phyloP scores from a whole-genome alignment of 2,113 vertebrate genomes.

The Oryzias celebensis region DNA sequence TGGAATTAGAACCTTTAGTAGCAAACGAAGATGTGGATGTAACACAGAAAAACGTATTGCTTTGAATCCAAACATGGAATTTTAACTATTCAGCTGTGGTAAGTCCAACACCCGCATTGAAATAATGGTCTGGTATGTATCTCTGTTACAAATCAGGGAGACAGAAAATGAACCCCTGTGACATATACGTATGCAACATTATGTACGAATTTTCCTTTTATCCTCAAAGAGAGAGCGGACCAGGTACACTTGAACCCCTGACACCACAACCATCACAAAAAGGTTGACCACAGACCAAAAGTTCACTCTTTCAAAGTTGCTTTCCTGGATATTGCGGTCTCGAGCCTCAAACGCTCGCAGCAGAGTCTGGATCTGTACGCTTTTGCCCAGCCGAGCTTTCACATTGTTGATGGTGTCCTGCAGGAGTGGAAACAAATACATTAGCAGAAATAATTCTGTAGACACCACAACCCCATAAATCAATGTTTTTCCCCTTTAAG shows the following conservation, averaged over 20 bases:
- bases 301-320: slow-evolving; percentile 93
- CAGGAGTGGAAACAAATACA: slow-evolving; percentile 44
- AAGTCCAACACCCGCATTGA: no score
- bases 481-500: slow-evolving; percentile 33
- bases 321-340: slow-evolving; percentile 95
- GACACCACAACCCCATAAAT: slow-evolving; percentile 35
- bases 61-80: no score
- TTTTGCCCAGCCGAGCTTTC: slow-evolving; percentile 91
- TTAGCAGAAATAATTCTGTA: background rate
- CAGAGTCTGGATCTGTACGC: slow-evolving; percentile 90
- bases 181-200: slow-evolving; percentile 46
- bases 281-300: slow-evolving; percentile 92
- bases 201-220: slow-evolving; percentile 90
- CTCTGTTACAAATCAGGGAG: background rate
- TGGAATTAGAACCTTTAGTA: slow-evolving; percentile 10
- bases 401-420: slow-evolving; percentile 96
- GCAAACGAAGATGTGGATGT: slow-evolving; percentile 4
- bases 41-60: background rate
- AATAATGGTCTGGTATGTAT: no score
- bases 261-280: slow-evolving; percentile 87
- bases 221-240: slow-evolving; percentile 94
- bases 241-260: slow-evolving; percentile 90
- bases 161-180: slow-evolving; percentile 1
- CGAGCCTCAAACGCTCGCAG: slow-evolving; percentile 95
- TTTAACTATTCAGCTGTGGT: no score